Evolutionary conservation across 2,797 vertebrate species (phyloP).

Genomic region (Adelosebastes latens): DNA sequence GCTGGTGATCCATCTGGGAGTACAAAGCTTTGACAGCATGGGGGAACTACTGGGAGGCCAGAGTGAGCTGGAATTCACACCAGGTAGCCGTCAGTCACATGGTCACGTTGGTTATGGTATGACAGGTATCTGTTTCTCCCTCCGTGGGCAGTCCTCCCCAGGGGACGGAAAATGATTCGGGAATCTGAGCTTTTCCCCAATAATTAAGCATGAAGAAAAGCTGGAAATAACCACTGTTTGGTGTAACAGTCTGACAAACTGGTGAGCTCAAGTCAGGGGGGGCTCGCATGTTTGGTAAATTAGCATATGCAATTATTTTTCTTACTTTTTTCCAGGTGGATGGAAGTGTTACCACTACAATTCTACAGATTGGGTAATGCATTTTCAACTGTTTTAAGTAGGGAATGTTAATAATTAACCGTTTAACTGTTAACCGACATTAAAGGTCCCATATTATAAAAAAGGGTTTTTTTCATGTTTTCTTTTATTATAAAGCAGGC

Average conservation of each 20-base stretch:
- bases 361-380: background rate
- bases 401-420: no score
- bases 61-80: slow-evolving; percentile 34
- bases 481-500: no score
- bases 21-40: slow-evolving; percentile 23
- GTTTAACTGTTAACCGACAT: no score
- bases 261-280: background rate
- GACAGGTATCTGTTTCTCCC: slow-evolving; percentile 41
- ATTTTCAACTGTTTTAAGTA: no score
- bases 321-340: background rate
- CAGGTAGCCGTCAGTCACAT: slow-evolving; percentile 41
- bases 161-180: slow-evolving; percentile 17
- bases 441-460: no score
- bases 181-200: background rate
- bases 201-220: slow-evolving; percentile 19
- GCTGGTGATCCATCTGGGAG: slow-evolving; percentile 20
- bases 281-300: background rate
- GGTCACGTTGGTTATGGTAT: slow-evolving; percentile 10
- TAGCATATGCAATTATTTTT: background rate
- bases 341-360: background rate
- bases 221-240: background rate
- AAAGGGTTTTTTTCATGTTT: accelerated
- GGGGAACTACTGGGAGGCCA: slow-evolving; percentile 28
- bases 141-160: slow-evolving; percentile 9
- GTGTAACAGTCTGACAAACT: background rate